Percentiles rank a stretch among this genome's conserved stretches.
These are phyloP conservation scores for Pangasius macronema DNA, from an alignment of 2,797 vertebrate genomes.

Conservation along the genomic window DNA sequence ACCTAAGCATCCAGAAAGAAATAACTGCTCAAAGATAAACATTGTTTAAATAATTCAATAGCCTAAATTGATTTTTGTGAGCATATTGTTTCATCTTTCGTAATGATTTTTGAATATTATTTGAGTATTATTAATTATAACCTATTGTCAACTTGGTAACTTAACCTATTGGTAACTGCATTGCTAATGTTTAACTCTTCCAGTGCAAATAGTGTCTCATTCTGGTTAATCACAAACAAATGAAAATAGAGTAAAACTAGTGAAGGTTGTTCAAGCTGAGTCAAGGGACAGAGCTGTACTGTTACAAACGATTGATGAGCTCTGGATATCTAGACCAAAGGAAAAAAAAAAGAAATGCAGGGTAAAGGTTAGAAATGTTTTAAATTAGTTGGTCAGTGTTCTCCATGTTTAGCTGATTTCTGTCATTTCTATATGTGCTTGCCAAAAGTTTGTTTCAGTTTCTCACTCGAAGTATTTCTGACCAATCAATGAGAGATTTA, in stretches of 20 bases:
- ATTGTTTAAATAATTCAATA: background rate
- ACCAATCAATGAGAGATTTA: background rate
- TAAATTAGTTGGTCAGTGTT: background rate
- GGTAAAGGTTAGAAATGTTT: background rate
- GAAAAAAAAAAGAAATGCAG: background rate
- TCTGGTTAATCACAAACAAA: background rate
- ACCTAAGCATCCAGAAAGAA: background rate
- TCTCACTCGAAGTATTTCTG: background rate
- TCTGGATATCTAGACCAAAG: background rate
- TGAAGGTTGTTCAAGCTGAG: background rate
- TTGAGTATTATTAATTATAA: background rate
- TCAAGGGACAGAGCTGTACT: background rate
- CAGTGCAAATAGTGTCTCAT: background rate
- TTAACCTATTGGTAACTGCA: too few species aligned
- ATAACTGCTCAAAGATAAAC: background rate
- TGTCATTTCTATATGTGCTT: background rate
- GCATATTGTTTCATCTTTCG: background rate
- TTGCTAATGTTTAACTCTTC: background rate
- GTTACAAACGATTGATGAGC: background rate
- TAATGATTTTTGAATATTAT: background rate
- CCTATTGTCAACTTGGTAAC: background rate
- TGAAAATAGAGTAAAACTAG: background rate
- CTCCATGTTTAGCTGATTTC: background rate
- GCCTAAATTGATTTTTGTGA: background rate
- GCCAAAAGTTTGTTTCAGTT: background rate